phyloP scores from a whole-genome alignment of 2,888 invertebrate genomes.

The Thereva unica region DNA sequence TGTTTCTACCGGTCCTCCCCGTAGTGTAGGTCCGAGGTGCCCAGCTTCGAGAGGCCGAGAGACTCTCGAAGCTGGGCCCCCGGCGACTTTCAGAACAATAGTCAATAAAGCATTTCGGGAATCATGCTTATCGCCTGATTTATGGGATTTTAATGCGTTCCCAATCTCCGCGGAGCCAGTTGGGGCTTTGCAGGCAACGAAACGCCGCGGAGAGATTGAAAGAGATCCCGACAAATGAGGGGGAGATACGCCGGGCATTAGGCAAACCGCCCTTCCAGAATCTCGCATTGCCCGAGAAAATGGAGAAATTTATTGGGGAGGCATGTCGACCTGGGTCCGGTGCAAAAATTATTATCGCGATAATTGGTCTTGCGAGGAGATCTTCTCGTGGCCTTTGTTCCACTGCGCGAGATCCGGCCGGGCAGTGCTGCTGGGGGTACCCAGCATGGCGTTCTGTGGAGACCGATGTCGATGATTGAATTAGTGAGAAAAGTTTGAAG shows the following conservation, averaged over 20 bases:
- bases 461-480: too few species aligned
- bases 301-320: constrained; percentile 40
- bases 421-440: background rate
- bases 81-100: constrained; percentile 50
- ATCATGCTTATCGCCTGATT: constrained; percentile 60
- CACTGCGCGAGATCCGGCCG: constrained; percentile 1
- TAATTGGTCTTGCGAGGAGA: constrained; percentile 36
- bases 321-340: constrained; percentile 36
- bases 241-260: constrained; percentile 34
- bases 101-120: constrained; percentile 59
- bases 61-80: constrained; percentile 4
- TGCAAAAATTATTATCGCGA: constrained; percentile 41
- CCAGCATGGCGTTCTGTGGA: too few species aligned
- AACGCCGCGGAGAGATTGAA: constrained; percentile 40
- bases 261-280: constrained; percentile 38
- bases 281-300: constrained; percentile 25
- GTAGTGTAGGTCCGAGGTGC: constrained; percentile 6
- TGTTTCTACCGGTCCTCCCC: constrained; percentile 12
- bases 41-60: constrained; percentile 34
- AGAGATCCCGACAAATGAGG: constrained; percentile 43
- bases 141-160: constrained; percentile 60
- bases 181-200: background rate
- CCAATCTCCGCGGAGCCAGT: constrained; percentile 53
- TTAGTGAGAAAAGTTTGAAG: too few species aligned
- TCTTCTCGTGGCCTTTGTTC: constrained; percentile 20